These are phyloP conservation scores for Odiellus spinosus DNA, from an alignment of 2,888 invertebrate genomes.

Conservation along the genomic window DNA sequence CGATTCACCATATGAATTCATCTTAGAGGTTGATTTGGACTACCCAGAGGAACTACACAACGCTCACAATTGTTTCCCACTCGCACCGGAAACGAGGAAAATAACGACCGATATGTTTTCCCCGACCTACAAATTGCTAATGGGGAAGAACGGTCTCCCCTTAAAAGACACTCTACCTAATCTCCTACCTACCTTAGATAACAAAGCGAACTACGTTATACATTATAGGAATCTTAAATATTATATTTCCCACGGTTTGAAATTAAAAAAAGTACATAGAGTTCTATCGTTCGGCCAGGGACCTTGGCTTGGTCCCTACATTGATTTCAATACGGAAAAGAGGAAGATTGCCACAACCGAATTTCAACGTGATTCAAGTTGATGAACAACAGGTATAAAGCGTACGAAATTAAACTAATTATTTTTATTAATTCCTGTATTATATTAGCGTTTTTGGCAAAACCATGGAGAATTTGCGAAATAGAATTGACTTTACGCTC, in stretches of 20 bases:
- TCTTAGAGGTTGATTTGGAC: conserved; percentile 15
- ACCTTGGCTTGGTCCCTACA: conserved; percentile 27
- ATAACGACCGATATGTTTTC: background rate
- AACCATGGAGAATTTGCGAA: too few species aligned
- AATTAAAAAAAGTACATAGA: conserved; percentile 21
- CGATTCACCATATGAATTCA: too few species aligned
- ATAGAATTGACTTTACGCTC: too few species aligned
- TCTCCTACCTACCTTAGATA: conserved; percentile 19
- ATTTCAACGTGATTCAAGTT: conserved; percentile 29
- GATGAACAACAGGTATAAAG: conserved; percentile 30
- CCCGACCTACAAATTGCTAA: background rate
- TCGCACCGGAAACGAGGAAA: conserved; percentile 5
- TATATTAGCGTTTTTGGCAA: conserved; percentile 29
- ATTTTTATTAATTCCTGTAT: too few species aligned
- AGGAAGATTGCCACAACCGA: conserved; percentile 23
- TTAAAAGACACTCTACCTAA: too few species aligned
- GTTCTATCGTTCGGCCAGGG: conserved; percentile 18
- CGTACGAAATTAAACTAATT: too few species aligned
- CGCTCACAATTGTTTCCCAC: conserved; percentile 6
- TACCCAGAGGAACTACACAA: conserved; percentile 7
- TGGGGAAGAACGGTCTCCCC: too few species aligned
- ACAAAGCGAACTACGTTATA: conserved; percentile 20
- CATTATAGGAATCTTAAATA: too few species aligned
- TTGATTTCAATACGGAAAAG: conserved; percentile 23
- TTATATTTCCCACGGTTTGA: too few species aligned